Conservation (phyloP, 2,888 invertebrate genomes). For the Drosophila flavopinicola region DNA sequence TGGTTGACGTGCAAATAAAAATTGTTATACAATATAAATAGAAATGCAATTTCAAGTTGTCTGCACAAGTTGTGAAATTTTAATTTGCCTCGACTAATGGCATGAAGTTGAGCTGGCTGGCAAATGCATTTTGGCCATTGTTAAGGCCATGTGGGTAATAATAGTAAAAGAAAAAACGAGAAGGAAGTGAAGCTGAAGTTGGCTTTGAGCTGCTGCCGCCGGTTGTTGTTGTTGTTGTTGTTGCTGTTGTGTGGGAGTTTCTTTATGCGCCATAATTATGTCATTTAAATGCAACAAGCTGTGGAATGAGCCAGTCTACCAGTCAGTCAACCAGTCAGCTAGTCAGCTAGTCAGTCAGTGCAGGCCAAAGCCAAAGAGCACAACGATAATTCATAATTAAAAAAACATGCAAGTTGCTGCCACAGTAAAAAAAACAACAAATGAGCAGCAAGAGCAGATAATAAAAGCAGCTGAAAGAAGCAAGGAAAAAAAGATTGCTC, state of each 20-base stretch:
- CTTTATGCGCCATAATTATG: conserved; percentile 81
- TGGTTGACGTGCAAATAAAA: conserved; percentile 71
- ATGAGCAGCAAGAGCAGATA: conserved; percentile 43
- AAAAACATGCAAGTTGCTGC: conserved; percentile 77
- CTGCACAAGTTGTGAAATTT: conserved; percentile 57
- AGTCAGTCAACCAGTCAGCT: conserved; percentile 36
- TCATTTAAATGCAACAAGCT: conserved; percentile 82
- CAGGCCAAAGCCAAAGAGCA: conserved; percentile 56
- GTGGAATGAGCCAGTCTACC: conserved; percentile 43
- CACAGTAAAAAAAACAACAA: too few species aligned
- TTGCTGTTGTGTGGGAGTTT: conserved; percentile 68
- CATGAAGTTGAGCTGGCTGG: conserved; percentile 16
- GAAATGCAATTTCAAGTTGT: conserved; percentile 77
- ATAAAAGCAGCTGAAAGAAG: conserved; percentile 30
- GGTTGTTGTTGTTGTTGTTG: conserved; percentile 30
- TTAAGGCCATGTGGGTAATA: conserved; percentile 27
- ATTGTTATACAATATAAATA: conserved; percentile 80
- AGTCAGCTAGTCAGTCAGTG: conserved; percentile 23
- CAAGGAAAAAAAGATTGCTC: conserved; percentile 31
- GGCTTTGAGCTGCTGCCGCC: conserved; percentile 59
- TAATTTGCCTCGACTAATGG: conserved; percentile 56
- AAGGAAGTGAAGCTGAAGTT: conserved; percentile 19
- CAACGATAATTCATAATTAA: conserved; percentile 82
- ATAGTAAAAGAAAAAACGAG: conserved; percentile 34
- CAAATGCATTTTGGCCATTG: conserved; percentile 40